Evolutionary conservation across 2,888 invertebrate species (phyloP).

Genomic region (Neoascia interrupta): DNA sequence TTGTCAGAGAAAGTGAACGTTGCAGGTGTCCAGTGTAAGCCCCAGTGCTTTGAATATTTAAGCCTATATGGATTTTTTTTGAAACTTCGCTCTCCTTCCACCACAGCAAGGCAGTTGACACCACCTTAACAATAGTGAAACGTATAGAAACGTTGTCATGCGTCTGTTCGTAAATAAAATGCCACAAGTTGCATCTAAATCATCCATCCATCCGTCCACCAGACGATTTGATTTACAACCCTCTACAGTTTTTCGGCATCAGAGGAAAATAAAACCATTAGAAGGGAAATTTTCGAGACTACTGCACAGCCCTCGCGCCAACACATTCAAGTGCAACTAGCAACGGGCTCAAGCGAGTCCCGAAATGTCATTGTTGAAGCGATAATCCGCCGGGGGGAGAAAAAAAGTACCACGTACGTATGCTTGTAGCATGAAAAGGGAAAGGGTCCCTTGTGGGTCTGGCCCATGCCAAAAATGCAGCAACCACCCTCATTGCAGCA

Average conservation of each 20-base stretch:
- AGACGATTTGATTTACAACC: slow-evolving; percentile 61
- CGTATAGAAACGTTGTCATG: too few relatives aligned
- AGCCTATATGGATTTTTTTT: too few relatives aligned
- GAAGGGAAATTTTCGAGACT: slow-evolving; percentile 38
- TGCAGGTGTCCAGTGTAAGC: too few relatives aligned
- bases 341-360: slow-evolving; percentile 48
- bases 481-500: slow-evolving; percentile 49
- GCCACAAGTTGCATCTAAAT: slow-evolving; percentile 69
- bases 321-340: slow-evolving; percentile 48
- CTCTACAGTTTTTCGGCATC: slow-evolving; percentile 20
- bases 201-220: slow-evolving; percentile 39
- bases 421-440: slow-evolving; percentile 50
- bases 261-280: slow-evolving; percentile 2
- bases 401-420: slow-evolving; percentile 14
- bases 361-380: slow-evolving; percentile 62
- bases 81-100: too few relatives aligned
- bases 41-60: too few relatives aligned
- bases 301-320: slow-evolving; percentile 22
- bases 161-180: slow-evolving; percentile 38
- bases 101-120: too few relatives aligned
- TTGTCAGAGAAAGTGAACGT: too few relatives aligned
- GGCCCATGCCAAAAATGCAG: slow-evolving; percentile 50
- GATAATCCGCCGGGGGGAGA: slow-evolving; percentile 44
- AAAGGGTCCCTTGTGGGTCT: slow-evolving; percentile 53
- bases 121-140: too few relatives aligned